phyloP scores from a whole-genome alignment of 2,888 invertebrate genomes.

The Daptonema setosum region DNA sequence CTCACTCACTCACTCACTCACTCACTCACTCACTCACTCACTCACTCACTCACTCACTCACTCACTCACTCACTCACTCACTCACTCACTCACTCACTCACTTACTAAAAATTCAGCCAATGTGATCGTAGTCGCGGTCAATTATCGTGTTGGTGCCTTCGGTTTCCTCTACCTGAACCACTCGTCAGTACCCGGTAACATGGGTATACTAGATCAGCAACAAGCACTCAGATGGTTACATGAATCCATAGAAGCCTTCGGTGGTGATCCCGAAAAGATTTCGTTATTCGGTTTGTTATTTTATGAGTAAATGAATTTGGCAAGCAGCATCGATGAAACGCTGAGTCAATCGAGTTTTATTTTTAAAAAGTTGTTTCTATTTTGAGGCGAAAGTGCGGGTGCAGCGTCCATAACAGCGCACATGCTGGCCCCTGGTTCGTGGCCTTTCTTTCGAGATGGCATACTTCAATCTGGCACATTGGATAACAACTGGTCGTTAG shows the following conservation, averaged over 20 bases:
- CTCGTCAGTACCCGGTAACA: conserved; percentile 56
- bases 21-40: no score
- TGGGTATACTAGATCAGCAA: conserved; percentile 71
- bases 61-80: no score
- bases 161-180: conserved; percentile 69
- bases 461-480: conserved; percentile 77
- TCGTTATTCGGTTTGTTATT: background rate
- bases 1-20: no score
- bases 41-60: no score
- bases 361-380: background rate
- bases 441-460: conserved; percentile 54
- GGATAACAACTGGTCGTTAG: conserved; percentile 80
- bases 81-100: no score
- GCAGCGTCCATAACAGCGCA: conserved; percentile 43
- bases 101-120: no score
- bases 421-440: conserved; percentile 54
- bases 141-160: conserved; percentile 56
- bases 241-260: conserved; percentile 67
- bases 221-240: conserved; percentile 78
- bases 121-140: conserved; percentile 66
- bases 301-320: conserved; percentile 20
- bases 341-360: no score
- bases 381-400: conserved; percentile 76
- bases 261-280: conserved; percentile 48
- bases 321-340: no score